Conservation (phyloP, 2,888 invertebrate species). For the Hypena proboscidalis region DNA sequence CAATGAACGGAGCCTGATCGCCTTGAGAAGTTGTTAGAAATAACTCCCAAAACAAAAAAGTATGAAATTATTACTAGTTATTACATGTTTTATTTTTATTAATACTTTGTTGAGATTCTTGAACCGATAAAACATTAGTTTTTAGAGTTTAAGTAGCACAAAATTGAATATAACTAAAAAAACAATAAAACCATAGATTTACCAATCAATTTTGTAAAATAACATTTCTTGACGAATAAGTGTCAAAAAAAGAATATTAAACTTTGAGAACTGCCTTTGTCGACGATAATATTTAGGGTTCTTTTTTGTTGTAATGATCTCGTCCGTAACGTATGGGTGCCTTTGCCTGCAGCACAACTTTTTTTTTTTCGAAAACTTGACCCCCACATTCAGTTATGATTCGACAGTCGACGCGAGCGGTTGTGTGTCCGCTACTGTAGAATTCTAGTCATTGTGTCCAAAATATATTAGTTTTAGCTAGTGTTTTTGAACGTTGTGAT, state of each 20-base stretch:
- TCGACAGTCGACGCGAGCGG: conserved; percentile 77
- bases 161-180: too few relatives aligned
- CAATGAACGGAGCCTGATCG: conserved; percentile 74
- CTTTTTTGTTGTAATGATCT: conserved; percentile 83
- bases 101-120: too few relatives aligned
- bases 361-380: conserved; percentile 78
- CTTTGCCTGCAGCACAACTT: conserved; percentile 70
- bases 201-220: too few relatives aligned
- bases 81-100: conserved; percentile 13
- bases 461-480: conserved; percentile 60
- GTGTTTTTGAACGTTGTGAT: conserved; percentile 53
- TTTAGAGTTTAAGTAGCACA: too few relatives aligned
- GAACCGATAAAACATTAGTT: too few relatives aligned
- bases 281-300: conserved; percentile 80
- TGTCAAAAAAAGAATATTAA: conserved; percentile 29
- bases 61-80: conserved; percentile 41
- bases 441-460: conserved; percentile 83
- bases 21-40: conserved; percentile 72
- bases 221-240: too few relatives aligned
- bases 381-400: conserved; percentile 79
- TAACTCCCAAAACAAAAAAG: conserved; percentile 50
- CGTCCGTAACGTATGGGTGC: conserved; percentile 81
- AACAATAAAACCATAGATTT: too few relatives aligned
- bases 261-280: conserved; percentile 68
- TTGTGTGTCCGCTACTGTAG: conserved; percentile 67